Percentiles rank a stretch among this genome's conserved stretches.
These are phyloP conservation scores for Miltochrista miniata DNA, from an alignment of 2,888 invertebrate species.

Conservation along the genomic window DNA sequence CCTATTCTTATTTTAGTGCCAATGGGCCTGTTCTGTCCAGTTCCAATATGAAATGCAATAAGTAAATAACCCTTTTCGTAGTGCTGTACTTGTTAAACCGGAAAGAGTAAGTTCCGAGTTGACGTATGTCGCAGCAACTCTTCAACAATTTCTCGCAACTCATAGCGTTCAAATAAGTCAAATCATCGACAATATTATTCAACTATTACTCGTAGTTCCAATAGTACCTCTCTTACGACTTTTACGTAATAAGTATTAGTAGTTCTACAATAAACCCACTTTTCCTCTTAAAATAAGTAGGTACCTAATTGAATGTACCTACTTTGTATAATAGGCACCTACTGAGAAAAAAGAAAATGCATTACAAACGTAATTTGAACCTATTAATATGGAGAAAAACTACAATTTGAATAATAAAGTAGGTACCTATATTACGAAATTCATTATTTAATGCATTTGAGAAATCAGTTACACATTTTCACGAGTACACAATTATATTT, in stretches of 20 bases:
- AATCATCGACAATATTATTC: constrained; percentile 25
- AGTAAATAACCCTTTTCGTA: too few relatives aligned
- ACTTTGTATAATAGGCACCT: constrained; percentile 9
- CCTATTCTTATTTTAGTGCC: too few relatives aligned
- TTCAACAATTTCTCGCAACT: constrained; percentile 17
- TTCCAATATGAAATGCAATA: too few relatives aligned
- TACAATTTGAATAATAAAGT: constrained; percentile 22
- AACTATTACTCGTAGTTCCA: constrained; percentile 26
- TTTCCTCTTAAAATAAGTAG: constrained; percentile 21
- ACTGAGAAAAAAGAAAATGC: constrained; percentile 8
- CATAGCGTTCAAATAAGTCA: constrained; percentile 15
- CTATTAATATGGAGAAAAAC: constrained; percentile 14
- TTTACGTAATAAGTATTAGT: constrained; percentile 15
- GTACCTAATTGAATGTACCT: constrained; percentile 14
- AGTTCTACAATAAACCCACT: constrained; percentile 16
- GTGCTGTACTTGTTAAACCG: too few relatives aligned
- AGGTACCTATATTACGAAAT: constrained; percentile 21
- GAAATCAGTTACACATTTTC: constrained; percentile 18
- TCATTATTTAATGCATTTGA: constrained; percentile 13
- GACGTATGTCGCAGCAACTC: not conserved
- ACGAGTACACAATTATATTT: constrained; percentile 20
- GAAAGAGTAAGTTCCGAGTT: too few relatives aligned
- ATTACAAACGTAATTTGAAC: constrained; percentile 23
- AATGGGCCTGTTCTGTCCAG: too few relatives aligned
- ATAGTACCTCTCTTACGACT: constrained; percentile 14